Evolutionary conservation across 1,140 invertebrate genomes (phyloP).

Genomic region (Coenobita brevimanus): DNA sequence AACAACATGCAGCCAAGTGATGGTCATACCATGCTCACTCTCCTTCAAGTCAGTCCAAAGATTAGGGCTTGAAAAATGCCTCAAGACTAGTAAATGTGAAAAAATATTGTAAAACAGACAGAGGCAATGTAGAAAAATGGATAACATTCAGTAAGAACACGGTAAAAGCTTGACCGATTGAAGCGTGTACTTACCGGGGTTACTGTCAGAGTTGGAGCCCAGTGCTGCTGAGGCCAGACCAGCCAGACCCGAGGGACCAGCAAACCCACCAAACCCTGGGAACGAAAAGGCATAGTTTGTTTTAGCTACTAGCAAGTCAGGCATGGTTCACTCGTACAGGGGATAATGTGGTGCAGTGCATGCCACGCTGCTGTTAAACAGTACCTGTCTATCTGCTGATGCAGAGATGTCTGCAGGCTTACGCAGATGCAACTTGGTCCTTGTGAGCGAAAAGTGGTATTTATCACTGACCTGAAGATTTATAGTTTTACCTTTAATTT

Average conservation of each 20-base stretch:
- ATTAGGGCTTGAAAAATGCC: slow-evolving; percentile 36
- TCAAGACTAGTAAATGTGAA: slow-evolving; percentile 53
- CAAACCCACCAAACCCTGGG: slow-evolving; percentile 64
- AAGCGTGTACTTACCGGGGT: slow-evolving; percentile 60
- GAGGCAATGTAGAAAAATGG: slow-evolving; percentile 39
- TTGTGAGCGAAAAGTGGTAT: too few species aligned
- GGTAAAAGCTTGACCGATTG: neutral
- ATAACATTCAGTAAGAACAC: slow-evolving; percentile 39
- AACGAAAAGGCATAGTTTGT: too few species aligned
- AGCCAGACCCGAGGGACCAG: slow-evolving; percentile 65
- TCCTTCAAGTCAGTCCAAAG: slow-evolving; percentile 39
- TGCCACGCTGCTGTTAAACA: too few species aligned
- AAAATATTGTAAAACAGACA: slow-evolving; percentile 38
- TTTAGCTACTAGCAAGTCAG: too few species aligned
- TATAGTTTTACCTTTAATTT: too few species aligned
- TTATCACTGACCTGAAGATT: too few species aligned
- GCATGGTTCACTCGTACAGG: too few species aligned
- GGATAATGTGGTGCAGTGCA: too few species aligned
- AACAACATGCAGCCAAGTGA: slow-evolving; percentile 36
- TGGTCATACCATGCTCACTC: slow-evolving; percentile 51
- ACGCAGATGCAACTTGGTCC: too few species aligned
- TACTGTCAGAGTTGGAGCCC: slow-evolving; percentile 61
- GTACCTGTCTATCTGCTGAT: too few species aligned
- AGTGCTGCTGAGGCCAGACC: slow-evolving; percentile 56
- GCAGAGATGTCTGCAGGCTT: too few species aligned